phyloP scores from a whole-genome alignment of 2,113 vertebrate genomes.

The Lethenteron reissneri region DNA sequence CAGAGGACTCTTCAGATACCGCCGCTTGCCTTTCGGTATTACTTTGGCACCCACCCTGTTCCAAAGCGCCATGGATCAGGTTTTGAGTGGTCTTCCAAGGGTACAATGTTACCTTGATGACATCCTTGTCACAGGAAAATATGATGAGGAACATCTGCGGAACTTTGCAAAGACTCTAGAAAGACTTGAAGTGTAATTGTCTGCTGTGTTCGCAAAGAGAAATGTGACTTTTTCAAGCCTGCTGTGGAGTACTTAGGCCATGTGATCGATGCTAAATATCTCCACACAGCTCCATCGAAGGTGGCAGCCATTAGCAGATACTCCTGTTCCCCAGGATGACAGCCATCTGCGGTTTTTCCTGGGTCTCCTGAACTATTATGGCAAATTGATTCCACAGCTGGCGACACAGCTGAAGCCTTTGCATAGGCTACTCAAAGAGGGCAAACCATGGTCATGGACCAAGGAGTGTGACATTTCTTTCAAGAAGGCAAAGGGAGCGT shows the following conservation, averaged over 20 bases:
- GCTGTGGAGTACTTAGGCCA: background rate
- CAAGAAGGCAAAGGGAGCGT: constrained; percentile 22
- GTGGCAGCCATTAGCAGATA: background rate
- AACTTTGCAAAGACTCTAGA: constrained; percentile 3
- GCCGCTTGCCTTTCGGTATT: constrained; percentile 7
- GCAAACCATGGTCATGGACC: constrained; percentile 21
- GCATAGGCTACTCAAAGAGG: constrained; percentile 11
- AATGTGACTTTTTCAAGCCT: constrained; percentile 7
- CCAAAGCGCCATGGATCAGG: constrained; percentile 8
- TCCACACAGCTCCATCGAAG: constrained; percentile 7
- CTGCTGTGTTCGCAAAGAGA: background rate
- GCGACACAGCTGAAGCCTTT: constrained; percentile 17
- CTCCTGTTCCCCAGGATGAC: background rate
- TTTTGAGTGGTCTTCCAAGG: background rate
- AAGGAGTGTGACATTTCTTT: constrained; percentile 23
- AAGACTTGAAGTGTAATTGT: background rate
- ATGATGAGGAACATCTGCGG: background rate
- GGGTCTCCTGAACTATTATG: constrained; percentile 8
- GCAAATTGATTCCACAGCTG: constrained; percentile 14
- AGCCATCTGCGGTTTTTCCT: constrained; percentile 1
- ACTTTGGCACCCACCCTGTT: constrained; percentile 7
- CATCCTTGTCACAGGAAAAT: constrained; percentile 8
- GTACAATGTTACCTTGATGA: constrained; percentile 5
- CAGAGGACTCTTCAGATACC: constrained; percentile 8
- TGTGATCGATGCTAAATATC: background rate